phyloP scores from a whole-genome alignment of 37 sponge, comb jelly and placozoan genomes.

The Agelas oroides region DNA sequence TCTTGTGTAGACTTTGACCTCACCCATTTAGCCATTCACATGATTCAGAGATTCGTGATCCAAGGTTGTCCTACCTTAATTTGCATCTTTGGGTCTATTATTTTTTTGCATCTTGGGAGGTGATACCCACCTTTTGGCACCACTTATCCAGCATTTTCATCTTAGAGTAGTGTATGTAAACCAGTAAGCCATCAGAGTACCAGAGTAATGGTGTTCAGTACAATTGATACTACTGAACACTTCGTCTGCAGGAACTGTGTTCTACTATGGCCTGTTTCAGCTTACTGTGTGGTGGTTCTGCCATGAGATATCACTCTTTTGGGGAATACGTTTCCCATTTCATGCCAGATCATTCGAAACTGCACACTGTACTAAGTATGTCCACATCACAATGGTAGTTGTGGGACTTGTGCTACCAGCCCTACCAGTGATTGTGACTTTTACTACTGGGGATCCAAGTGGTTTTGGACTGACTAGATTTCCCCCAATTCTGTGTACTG shows the following conservation, averaged over 20 bases:
- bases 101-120: too few species aligned
- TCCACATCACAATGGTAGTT: not conserved
- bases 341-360: not conserved
- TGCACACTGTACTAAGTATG: not conserved
- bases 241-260: not conserved
- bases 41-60: too few species aligned
- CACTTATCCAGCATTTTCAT: too few species aligned
- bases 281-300: slow-evolving; percentile 11
- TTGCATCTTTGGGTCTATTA: too few species aligned
- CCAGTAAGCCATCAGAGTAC: too few species aligned
- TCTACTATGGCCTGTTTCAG: not conserved
- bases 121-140: too few species aligned
- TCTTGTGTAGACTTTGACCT: too few species aligned
- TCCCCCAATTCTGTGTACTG: slow-evolving; percentile 39
- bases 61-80: too few species aligned
- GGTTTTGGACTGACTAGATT: slow-evolving; percentile 42
- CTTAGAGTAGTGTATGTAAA: too few species aligned
- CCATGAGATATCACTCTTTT: not conserved
- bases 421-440: not conserved
- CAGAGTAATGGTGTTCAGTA: too few species aligned
- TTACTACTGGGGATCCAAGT: not conserved
- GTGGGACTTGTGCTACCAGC: not conserved
- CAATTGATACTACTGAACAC: too few species aligned
- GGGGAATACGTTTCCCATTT: slow-evolving; percentile 2
- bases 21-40: too few species aligned